Evolutionary conservation across 2,113 vertebrate genomes (phyloP), one percentile per base, ranked within the genome.

Genomic region (Centrocercus urophasianus): DNA sequence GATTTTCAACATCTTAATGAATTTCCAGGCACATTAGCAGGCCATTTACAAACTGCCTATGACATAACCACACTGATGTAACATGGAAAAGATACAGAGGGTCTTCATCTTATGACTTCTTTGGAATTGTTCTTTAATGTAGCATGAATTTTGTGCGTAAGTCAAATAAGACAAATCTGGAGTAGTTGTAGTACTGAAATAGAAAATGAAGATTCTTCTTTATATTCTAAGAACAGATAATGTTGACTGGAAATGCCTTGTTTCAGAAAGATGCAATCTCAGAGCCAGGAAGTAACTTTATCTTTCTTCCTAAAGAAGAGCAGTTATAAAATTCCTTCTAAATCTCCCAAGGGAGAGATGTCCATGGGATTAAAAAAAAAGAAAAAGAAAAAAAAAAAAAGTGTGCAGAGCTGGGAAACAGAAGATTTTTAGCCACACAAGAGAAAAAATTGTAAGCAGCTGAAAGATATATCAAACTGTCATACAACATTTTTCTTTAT

Each of bases 31-130:
- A 59, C 3, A 17, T 13, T 66, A 36, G n/a, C 13, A 47, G 52
- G n/a, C 3, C 30, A 36, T 48, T 16, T 22, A 13, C 10, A 40
- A 15, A 6, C 16, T 42, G 47, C 6, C 18, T 69, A 32, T 45
- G 20, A 79, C 11, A 79, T 6, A 64, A 52, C 50, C 8, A 45
- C 0, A 0, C 15, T 67, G 6, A 48, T 56, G 7, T 11, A 64
- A n/a, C 15, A 52, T 6, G 11, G 9, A 47, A 75, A 82, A 74
- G 34, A 54, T 61, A 73, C 67, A 63, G 3, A 9, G 1, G 32
- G 20, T 40, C 5, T 6, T 25, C 21, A 34, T 6, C 24, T 78
- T 78, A 63, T 8, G 14, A 5, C 25, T 83, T 9, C 11, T 75
- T 14, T 67, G 50, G 12, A 81, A 54, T 48, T 70, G 6, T 2